These are phyloP conservation scores for Catharus minimus DNA, from an alignment of 2,113 vertebrate genomes.

Conservation along the genomic window DNA sequence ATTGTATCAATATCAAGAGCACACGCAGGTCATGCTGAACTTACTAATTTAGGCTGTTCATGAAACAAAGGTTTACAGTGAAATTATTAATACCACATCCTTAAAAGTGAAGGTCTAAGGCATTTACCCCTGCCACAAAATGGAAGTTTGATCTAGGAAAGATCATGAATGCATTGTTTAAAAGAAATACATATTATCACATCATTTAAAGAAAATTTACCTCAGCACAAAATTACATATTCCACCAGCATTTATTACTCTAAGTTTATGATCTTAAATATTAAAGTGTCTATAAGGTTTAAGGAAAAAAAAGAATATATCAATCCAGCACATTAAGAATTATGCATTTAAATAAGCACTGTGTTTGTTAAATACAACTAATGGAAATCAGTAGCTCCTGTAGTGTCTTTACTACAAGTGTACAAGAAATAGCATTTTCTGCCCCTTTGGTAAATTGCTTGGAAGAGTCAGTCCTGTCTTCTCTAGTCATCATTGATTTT, in stretches of 20 bases:
- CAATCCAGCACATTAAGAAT: not conserved
- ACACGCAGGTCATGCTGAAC: not conserved
- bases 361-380: not conserved
- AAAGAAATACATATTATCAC: not conserved
- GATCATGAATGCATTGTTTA: not conserved
- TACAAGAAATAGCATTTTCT: not conserved
- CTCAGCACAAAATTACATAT: not conserved
- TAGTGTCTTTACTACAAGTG: not conserved
- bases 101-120: not conserved
- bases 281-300: not conserved
- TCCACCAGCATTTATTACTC: not conserved
- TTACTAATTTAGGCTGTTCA: not conserved
- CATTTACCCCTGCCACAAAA: not conserved
- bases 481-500: not conserved
- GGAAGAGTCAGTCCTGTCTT: not conserved
- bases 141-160: not conserved
- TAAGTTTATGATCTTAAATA: not conserved
- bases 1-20: not conserved
- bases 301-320: not conserved
- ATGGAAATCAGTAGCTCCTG: not conserved
- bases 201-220: not conserved
- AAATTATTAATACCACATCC: not conserved
- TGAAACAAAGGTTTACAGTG: not conserved
- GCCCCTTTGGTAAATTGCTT: not conserved
- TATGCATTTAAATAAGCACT: not conserved